Evolutionary conservation across 2,797 vertebrate genomes (phyloP), one percentile per base, ranked within the genome.

Genomic region (Scomberomorus guttatus): DNA sequence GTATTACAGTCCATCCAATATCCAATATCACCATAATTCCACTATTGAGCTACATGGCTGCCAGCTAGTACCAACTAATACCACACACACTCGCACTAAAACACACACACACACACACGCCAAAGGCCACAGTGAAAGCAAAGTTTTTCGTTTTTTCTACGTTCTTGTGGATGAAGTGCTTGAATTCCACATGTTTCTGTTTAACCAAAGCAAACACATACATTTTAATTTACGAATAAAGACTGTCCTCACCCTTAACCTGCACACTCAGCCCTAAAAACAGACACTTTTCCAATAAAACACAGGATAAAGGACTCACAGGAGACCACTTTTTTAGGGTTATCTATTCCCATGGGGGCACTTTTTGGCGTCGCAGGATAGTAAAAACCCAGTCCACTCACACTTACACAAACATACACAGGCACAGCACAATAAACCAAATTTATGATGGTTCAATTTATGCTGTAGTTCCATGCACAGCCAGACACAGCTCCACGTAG

Each of bases 331-430:
- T 60, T 68, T 80, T 81, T 60, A 66, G 62, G 55, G 39, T 75
- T 79, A 80, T 86, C 83, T 75, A 3, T 67, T 83, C 86, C 86
- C 83, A 20, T 0, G 4, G 77, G 86, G 51, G 72, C 54, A 2
- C 52, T 83, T 85, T 78, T 46, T 24, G 83, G 79, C 74, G 72
- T 88, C 81, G n/a, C 63, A n/a, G 60, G 52, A 81, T 56, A 67
- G 87, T 93, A 87, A 92, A 91, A 87, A 55, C 20, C 59, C 42
- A 9, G 88, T 71, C 84, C 75, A 60, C 89, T 88, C 81, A 51
- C 70, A 67, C 72, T 90, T 87, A 71, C 56, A 63, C 86, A 90
- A 92, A 92, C 89, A 87, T 34, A 68, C 76, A 64, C 68, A 52
- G 89, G 77, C 84, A 39, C 57, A 5, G 74, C 66, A 77, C 86